Base-by-base conservation (phyloP, 2,797 vertebrate species). In the Eleutherodactylus coqui region DNA sequence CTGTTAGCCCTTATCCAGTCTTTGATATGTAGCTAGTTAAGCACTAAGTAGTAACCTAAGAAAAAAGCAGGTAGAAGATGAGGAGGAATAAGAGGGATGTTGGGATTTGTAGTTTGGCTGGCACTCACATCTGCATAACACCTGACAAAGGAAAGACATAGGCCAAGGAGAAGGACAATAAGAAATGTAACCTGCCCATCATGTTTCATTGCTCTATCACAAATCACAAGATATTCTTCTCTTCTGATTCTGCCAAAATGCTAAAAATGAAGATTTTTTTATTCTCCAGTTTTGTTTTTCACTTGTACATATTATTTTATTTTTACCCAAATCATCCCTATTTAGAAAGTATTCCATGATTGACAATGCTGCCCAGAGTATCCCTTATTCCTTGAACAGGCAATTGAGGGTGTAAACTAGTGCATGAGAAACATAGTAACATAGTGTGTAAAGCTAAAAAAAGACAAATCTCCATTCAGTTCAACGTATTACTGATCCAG, bases 211-310 rank as follows among this genome's bases (percentile, higher is more conserved):
- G 67, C 67, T 10, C 21, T 16, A 60, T 60, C 58, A 69, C 64
- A 24, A 70, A 70, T 49, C 27, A 19, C 17, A 75, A 75, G n/a
- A 7, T 34, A 13, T 24, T 47, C 34, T 21, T n/a, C 19, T 55
- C 58, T 72, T 5, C 29, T 43, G 29, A 36, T 58, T 38, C 8
- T 51, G 43, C 69, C n/a, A n/a, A 21, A 80, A 47, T 73, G 8
- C 19, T 62, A 49, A 38, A 80, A 29, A 16, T 51, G 47, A 75
- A 41, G 17, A 38, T 1, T 21, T 58, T 11, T 64, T 45, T 17
- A n/a, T 29, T n/a, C 58, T 86, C 17, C 34, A 69, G 79, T 81
- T 81, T 67, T 70, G n/a, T n/a, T n/a, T n/a, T n/a, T n/a, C n/a
- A n/a, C n/a, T n/a, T n/a, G n/a, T n/a, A n/a, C n/a, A n/a, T n/a